Conservation (phyloP, 1,140 invertebrate genomes). For the Hesperophylax magnus region DNA sequence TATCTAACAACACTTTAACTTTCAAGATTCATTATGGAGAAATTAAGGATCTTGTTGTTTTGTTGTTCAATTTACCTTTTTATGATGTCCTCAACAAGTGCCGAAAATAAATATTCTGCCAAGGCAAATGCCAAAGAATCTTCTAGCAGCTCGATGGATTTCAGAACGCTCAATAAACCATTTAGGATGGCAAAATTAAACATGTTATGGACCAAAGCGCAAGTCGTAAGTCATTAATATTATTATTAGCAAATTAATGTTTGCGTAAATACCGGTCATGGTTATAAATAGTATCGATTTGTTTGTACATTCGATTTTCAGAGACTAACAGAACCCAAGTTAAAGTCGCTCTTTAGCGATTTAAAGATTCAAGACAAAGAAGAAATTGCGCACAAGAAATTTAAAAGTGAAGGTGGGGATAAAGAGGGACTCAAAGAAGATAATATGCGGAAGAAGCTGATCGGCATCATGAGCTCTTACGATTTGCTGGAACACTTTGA, state of each 20-base stretch:
- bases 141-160: constrained; percentile 66
- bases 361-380: constrained; percentile 94
- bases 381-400: constrained; percentile 86
- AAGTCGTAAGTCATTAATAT: constrained; percentile 76
- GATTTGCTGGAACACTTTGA: constrained; percentile 86
- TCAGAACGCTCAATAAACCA: constrained; percentile 78
- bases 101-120: constrained; percentile 74
- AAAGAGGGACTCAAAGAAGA: constrained; percentile 90
- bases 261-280: neutral
- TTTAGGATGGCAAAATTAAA: constrained; percentile 90
- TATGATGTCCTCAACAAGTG: neutral
- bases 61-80: constrained; percentile 4
- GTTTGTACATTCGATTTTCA: constrained; percentile 63
- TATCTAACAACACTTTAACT: neutral
- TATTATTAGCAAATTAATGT: neutral
- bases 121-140: constrained; percentile 71
- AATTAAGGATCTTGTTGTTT: neutral
- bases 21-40: constrained; percentile 15
- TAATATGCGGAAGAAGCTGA: constrained; percentile 83
- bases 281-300: constrained; percentile 13
- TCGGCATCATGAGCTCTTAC: constrained; percentile 87
- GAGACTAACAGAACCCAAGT: constrained; percentile 86
- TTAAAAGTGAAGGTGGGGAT: constrained; percentile 86
- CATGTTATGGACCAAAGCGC: constrained; percentile 86
- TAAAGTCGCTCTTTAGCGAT: constrained; percentile 90